A percentile compares a stretch with the other conserved stretches of the same genome.
Evolutionary conservation across 2,113 vertebrate genomes (phyloP).

Genomic region (Xenus cinereus): DNA sequence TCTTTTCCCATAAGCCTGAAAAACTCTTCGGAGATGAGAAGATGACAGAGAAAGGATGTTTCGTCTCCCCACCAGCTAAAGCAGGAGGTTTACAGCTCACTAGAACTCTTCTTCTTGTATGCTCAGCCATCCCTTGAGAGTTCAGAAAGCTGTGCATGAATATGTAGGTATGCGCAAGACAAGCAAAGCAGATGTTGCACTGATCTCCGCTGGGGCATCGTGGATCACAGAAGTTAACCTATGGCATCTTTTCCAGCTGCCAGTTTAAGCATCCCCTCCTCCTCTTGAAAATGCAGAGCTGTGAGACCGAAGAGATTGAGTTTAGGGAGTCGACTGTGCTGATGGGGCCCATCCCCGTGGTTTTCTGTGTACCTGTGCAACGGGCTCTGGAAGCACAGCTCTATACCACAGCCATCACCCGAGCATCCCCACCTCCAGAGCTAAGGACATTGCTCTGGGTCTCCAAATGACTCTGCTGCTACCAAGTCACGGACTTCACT

Average conservation of each 20-base stretch:
- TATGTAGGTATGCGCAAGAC: slow-evolving; percentile 70
- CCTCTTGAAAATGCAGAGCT: neutral
- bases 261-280: slow-evolving; percentile 7
- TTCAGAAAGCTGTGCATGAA: slow-evolving; percentile 76
- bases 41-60: neutral
- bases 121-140: slow-evolving; percentile 68
- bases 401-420: fast-evolving
- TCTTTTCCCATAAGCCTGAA: neutral
- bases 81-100: slow-evolving; percentile 57
- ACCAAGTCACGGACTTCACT: neutral
- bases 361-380: fast-evolving
- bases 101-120: slow-evolving; percentile 66
- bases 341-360: fast-evolving
- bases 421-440: neutral
- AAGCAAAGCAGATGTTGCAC: slow-evolving; percentile 75
- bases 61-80: slow-evolving; percentile 9
- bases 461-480: neutral
- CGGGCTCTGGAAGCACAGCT: neutral
- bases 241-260: slow-evolving; percentile 61
- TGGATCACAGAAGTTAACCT: slow-evolving; percentile 64
- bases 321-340: neutral
- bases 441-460: neutral
- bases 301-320: neutral
- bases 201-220: slow-evolving; percentile 69
- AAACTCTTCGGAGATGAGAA: neutral